A percentile compares a stretch with the other conserved stretches of the same genome.
These are phyloP conservation scores for Gallirallus australis DNA, from an alignment of 2,797 vertebrate genomes.

Conservation along the genomic window DNA sequence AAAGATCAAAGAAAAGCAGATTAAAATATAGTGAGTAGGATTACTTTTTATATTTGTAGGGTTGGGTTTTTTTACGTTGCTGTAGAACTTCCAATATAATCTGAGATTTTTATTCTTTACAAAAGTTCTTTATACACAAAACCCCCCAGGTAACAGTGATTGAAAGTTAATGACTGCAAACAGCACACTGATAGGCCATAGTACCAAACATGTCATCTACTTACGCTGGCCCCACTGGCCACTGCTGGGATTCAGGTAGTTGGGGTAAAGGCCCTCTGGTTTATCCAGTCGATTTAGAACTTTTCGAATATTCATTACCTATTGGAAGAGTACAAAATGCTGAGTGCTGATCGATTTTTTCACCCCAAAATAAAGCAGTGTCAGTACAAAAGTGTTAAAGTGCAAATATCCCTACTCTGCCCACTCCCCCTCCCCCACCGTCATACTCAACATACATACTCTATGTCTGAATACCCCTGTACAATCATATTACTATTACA, in stretches of 20 bases:
- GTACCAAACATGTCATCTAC: conserved; percentile 69
- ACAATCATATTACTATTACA: not conserved
- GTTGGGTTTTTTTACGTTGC: not conserved
- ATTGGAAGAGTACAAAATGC: conserved; percentile 34
- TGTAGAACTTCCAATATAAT: not conserved
- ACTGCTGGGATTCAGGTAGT: conserved; percentile 98
- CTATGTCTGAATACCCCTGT: not conserved
- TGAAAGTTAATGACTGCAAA: not conserved
- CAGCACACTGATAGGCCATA: not conserved
- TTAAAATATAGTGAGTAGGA: not conserved
- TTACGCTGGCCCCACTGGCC: conserved; percentile 99
- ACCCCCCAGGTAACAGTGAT: fast-evolving
- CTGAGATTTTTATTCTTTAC: not conserved
- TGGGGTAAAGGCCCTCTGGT: conserved; percentile 96
- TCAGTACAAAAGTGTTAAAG: not conserved
- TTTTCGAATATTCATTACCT: conserved; percentile 98
- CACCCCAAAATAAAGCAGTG: not conserved
- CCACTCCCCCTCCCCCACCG: too few species aligned
- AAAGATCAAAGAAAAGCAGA: not conserved
- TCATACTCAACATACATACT: not conserved
- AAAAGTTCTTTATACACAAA: not conserved
- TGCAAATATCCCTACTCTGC: not conserved
- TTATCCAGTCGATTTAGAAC: conserved; percentile 94
- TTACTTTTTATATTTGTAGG: not conserved
- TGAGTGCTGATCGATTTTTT: not conserved